Percentiles rank a stretch among this genome's conserved stretches.
Evolutionary conservation across 2,113 vertebrate genomes (phyloP).

Genomic region (Tichodroma muraria): DNA sequence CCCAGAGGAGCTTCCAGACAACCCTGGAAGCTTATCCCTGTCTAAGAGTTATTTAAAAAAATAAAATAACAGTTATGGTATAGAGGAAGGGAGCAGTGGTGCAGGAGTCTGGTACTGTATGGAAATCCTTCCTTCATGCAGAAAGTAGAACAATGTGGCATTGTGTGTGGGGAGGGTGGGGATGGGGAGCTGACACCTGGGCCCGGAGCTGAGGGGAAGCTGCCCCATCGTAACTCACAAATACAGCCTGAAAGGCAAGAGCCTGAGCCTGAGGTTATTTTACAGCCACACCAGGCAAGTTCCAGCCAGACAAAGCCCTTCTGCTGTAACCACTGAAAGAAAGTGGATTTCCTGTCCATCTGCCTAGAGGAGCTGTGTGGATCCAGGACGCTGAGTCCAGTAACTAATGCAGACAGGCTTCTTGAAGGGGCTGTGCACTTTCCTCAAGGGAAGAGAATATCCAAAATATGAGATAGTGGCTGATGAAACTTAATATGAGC

Average conservation of each 20-base stretch:
- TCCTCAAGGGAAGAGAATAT: not conserved
- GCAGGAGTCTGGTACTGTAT: slow-evolving; percentile 11
- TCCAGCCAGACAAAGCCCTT: slow-evolving; percentile 66
- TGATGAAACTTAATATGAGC: not conserved
- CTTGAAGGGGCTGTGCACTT: not conserved
- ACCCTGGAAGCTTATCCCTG: slow-evolving; percentile 68
- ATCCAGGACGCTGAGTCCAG: not conserved
- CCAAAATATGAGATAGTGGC: slow-evolving; percentile 15
- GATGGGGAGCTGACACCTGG: not conserved
- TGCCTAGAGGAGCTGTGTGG: not conserved
- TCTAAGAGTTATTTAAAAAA: not conserved
- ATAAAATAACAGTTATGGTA: not conserved
- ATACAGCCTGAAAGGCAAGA: slow-evolving; percentile 68
- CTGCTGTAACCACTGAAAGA: slow-evolving; percentile 52
- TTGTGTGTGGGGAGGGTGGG: not conserved
- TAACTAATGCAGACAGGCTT: not conserved
- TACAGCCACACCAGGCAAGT: slow-evolving; percentile 56
- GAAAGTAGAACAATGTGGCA: slow-evolving; percentile 72
- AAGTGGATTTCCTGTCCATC: slow-evolving; percentile 75
- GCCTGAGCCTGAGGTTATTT: slow-evolving; percentile 68
- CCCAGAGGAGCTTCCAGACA: slow-evolving; percentile 63
- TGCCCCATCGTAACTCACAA: slow-evolving; percentile 68
- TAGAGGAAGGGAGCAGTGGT: not conserved
- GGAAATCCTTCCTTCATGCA: slow-evolving; percentile 32
- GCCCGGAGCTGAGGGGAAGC: slow-evolving; percentile 9